Conservation (phyloP, 2,888 invertebrate genomes). For the Rhagonycha fulva region DNA sequence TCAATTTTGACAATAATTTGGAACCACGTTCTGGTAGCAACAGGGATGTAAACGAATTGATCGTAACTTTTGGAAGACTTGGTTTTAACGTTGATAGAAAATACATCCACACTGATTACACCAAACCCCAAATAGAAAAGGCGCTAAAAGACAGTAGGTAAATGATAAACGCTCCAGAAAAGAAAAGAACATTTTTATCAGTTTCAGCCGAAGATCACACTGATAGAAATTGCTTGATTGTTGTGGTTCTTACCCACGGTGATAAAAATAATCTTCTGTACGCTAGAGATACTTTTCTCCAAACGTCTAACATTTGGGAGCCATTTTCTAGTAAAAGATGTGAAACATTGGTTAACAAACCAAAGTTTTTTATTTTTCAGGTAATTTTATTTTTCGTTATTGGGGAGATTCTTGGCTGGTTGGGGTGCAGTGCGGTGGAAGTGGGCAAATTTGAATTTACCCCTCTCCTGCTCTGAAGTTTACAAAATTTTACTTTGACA, state of each 20-base stretch:
- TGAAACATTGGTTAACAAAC: slow-evolving; percentile 40
- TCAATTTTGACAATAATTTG: slow-evolving; percentile 32
- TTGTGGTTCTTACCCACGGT: slow-evolving; percentile 49
- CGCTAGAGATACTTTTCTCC: slow-evolving; percentile 36
- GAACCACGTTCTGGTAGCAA: slow-evolving; percentile 38
- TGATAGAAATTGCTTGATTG: slow-evolving; percentile 43
- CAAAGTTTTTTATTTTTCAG: slow-evolving; percentile 50
- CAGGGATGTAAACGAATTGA: slow-evolving; percentile 46
- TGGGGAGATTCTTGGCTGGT: too few relatives aligned
- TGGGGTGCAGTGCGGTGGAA: too few relatives aligned
- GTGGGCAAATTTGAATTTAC: too few relatives aligned
- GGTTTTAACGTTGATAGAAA: slow-evolving; percentile 44
- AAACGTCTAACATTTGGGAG: slow-evolving; percentile 40
- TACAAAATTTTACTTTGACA: neutral
- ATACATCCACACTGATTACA: slow-evolving; percentile 39
- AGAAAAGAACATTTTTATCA: slow-evolving; percentile 8
- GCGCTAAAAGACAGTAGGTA: slow-evolving; percentile 38
- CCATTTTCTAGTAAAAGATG: slow-evolving; percentile 34
- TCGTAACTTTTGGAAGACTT: slow-evolving; percentile 42
- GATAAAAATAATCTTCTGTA: slow-evolving; percentile 37
- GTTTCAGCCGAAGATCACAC: slow-evolving; percentile 34
- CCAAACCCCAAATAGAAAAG: slow-evolving; percentile 34
- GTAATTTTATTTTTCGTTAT: slow-evolving; percentile 30
- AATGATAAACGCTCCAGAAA: neutral
- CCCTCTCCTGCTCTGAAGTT: too few relatives aligned